A percentile compares a stretch with the other conserved stretches of the same genome.
Conservation (phyloP, 2,797 vertebrate genomes). For the Galago senegalensis region DNA sequence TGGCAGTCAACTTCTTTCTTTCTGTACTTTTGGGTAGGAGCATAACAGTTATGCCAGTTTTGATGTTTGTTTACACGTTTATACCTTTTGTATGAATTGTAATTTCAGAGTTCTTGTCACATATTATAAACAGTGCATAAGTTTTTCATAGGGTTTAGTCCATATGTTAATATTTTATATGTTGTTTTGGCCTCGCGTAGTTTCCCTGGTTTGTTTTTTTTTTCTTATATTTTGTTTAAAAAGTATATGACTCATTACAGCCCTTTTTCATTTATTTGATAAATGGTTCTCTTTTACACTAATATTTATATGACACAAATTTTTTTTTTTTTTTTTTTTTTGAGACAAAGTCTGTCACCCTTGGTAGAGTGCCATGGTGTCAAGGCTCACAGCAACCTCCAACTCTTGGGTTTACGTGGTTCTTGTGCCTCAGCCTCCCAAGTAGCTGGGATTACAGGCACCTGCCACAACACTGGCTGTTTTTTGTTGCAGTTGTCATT, state of each 20-base stretch:
- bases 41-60: not conserved
- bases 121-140: slow-evolving; percentile 41
- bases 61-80: not conserved
- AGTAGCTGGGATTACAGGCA: too few relatives aligned
- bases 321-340: too few relatives aligned
- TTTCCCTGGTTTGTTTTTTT: not conserved
- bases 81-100: not conserved
- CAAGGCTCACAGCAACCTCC: too few relatives aligned
- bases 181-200: slow-evolving; percentile 1
- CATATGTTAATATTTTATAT: not conserved
- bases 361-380: too few relatives aligned
- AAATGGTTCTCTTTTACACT: not conserved
- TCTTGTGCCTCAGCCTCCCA: too few relatives aligned
- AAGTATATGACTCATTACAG: not conserved
- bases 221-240: slow-evolving; percentile 39
- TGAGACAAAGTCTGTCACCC: too few relatives aligned
- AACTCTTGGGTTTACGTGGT: too few relatives aligned
- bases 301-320: not conserved
- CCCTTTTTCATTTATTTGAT: not conserved
- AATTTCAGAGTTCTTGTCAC: not conserved
- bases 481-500: too few relatives aligned
- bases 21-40: not conserved
- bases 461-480: too few relatives aligned
- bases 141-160: slow-evolving; percentile 7
- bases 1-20: not conserved